Conservation (phyloP, 2,113 vertebrate species). For the Beaufortia kweichowensis region DNA sequence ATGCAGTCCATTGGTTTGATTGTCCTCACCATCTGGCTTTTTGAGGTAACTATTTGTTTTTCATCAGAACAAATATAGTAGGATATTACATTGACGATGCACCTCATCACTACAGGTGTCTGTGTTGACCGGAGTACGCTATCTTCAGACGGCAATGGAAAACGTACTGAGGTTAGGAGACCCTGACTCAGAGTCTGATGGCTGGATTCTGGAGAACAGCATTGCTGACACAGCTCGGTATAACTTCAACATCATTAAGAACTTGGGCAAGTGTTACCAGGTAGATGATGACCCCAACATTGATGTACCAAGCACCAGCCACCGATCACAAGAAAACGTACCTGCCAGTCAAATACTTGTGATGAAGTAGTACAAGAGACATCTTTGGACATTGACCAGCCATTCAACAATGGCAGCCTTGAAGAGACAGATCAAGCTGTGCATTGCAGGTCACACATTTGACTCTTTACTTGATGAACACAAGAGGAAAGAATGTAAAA, state of each 20-base stretch:
- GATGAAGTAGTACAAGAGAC: constrained; percentile 33
- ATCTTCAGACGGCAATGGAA: constrained; percentile 88
- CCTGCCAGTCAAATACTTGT: constrained; percentile 59
- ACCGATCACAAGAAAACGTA: constrained; percentile 67
- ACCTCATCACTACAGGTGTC: too few species aligned
- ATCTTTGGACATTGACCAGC: neutral
- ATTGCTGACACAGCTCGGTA: constrained; percentile 81
- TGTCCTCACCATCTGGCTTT: constrained; percentile 83
- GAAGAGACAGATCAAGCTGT: neutral
- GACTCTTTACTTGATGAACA: constrained; percentile 8
- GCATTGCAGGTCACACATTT: neutral
- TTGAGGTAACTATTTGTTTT: constrained; percentile 74
- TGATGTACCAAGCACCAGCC: constrained; percentile 64
- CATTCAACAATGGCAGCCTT: constrained; percentile 16
- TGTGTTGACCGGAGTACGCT: constrained; percentile 84
- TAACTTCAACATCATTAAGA: constrained; percentile 85
- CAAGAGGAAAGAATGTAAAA: neutral
- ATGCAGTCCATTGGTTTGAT: constrained; percentile 79
- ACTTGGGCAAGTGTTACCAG: constrained; percentile 83
- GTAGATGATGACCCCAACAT: constrained; percentile 79
- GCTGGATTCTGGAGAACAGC: constrained; percentile 86
- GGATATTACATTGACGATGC: too few species aligned
- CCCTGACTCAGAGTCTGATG: constrained; percentile 79
- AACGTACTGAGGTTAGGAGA: constrained; percentile 80
- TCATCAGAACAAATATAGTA: too few species aligned